Evolutionary conservation across 2,797 vertebrate genomes (phyloP).

Genomic region (Catamblyrhynchus diadema): DNA sequence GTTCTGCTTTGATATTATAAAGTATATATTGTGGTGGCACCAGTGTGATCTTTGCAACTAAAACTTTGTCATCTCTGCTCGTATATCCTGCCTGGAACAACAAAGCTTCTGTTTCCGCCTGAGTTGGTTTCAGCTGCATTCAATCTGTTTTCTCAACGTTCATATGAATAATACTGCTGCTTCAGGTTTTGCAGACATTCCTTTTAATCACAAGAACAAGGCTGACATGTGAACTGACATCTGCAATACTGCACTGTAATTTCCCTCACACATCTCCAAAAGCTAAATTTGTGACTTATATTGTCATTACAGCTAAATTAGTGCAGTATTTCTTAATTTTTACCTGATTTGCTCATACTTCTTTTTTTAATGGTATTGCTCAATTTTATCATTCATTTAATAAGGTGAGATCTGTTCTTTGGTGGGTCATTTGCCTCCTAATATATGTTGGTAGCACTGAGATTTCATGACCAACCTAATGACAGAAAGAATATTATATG

Average conservation of each 20-base stretch:
- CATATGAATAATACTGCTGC: neutral
- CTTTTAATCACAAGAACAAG: neutral
- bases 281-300: neutral
- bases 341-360: neutral
- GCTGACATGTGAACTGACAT: neutral
- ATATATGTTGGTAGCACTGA: neutral
- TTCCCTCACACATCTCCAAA: neutral
- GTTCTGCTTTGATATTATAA: neutral
- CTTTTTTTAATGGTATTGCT: neutral
- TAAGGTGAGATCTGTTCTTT: neutral
- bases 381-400: neutral
- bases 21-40: neutral
- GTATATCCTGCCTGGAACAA: neutral
- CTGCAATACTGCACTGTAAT: neutral
- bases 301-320: neutral
- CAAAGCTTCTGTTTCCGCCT: neutral
- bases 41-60: neutral
- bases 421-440: neutral
- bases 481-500: neutral
- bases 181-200: neutral
- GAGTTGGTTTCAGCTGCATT: neutral
- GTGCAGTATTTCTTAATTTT: neutral
- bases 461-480: neutral
- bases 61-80: neutral
- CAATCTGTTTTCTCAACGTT: neutral